Evolutionary conservation across 2,797 vertebrate species (phyloP).

Genomic region (Enteromius afrohamiltoni): DNA sequence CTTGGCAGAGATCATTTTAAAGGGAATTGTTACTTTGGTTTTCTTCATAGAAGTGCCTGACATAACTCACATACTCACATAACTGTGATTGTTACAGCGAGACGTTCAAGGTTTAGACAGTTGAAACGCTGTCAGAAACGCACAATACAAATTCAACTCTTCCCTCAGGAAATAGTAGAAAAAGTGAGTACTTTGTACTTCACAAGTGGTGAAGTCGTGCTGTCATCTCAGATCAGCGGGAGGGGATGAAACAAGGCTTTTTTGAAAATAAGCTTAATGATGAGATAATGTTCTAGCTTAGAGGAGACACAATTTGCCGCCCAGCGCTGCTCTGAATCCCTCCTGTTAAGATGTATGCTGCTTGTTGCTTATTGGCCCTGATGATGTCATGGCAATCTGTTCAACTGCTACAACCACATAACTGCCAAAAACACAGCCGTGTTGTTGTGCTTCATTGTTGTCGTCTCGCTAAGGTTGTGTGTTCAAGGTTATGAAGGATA

Average conservation of each 20-base stretch:
- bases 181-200: neutral
- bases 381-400: constrained; percentile 5
- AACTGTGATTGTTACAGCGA: neutral
- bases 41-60: neutral
- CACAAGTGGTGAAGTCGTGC: neutral
- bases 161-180: neutral
- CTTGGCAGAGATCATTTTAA: neutral
- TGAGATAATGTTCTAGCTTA: constrained; percentile 26
- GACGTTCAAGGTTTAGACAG: neutral
- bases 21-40: neutral
- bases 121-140: neutral
- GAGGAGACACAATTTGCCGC: neutral
- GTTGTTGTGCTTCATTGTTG: neutral
- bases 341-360: neutral
- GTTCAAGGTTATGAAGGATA: constrained; percentile 3
- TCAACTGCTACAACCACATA: neutral
- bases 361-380: constrained; percentile 8
- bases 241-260: neutral
- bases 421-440: constrained; percentile 6
- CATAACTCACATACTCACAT: too few species aligned
- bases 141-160: neutral
- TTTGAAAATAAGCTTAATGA: constrained; percentile 28
- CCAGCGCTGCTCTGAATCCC: constrained; percentile 1
- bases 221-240: constrained; percentile 25
- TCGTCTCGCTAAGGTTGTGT: neutral